Evolutionary conservation across 2,797 vertebrate species (phyloP), one percentile per base, ranked within the genome.

Genomic region (Alca torda): DNA sequence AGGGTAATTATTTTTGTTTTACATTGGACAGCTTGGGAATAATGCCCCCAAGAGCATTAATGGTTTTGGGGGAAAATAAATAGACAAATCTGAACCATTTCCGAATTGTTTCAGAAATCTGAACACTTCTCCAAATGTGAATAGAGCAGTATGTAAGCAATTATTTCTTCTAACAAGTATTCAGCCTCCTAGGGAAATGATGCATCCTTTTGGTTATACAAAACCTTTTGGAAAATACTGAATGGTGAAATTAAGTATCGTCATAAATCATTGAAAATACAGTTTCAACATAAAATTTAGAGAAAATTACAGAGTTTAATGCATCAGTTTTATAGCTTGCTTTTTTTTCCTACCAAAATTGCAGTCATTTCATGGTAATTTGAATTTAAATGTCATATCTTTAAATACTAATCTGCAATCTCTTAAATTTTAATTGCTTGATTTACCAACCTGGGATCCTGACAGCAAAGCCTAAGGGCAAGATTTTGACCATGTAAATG

Each of bases 231-330:
- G 80, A 90, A 96, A 93, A 94, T 64, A 73, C 23, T 95, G 67
- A 93, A 70, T 86, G 50, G 59, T 91, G 45, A 90, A 94, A 95
- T 95, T 74, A 95, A 67, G 10, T 76, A n/a, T 57, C 8, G 3
- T 74, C 56, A 74, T 67, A 77, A 89, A 82, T 93, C 4, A 77
- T 43, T 77, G 70, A 90, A 96, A 93, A 85, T 39, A 74, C 18
- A 61, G 37, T 90, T 95, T 92, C 48, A 85, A 80, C 75, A 84
- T 68, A 43, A 89, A 95, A 82, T 84, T 73, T 85, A 59, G 76
- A 94, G 51, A 87, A 95, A 91, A 96, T 79, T 81, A 61, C 31
- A n/a, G 73, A 46, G n/a, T 74, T 93, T 86, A 94, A 80, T 89
- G 18, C 9, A 48, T 84, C 41, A 51, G 9, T 87, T 96, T 95